A percentile compares a stretch with the other conserved stretches of the same genome.
Evolutionary conservation across 64 coral and sea anemone genomes (phyloP).

Genomic region (Platygyra sinensis): DNA sequence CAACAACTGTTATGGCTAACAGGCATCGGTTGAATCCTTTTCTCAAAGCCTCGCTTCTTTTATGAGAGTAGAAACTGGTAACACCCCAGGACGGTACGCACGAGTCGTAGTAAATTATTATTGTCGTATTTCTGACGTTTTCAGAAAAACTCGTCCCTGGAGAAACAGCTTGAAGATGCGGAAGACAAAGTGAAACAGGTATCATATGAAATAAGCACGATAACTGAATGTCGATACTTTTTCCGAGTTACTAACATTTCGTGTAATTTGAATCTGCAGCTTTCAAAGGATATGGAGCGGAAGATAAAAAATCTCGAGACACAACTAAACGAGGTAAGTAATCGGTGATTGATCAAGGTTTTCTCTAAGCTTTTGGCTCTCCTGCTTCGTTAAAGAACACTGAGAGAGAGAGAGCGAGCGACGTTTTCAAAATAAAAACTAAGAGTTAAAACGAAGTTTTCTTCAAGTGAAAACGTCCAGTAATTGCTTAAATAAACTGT

Average conservation of each 20-base stretch:
- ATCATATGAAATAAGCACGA: background rate
- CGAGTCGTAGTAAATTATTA: background rate
- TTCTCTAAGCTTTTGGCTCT: background rate
- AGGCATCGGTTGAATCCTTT: too few relatives aligned
- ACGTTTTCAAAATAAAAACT: too few relatives aligned
- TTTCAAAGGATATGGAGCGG: constrained; percentile 28
- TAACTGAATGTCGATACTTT: too few relatives aligned
- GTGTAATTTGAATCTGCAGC: background rate
- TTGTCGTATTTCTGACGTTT: background rate
- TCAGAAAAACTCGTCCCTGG: constrained; percentile 20
- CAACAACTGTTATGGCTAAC: too few relatives aligned
- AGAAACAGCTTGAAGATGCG: constrained; percentile 49
- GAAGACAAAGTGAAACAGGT: constrained; percentile 37
- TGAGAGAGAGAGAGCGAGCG: too few relatives aligned
- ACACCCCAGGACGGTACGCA: background rate
- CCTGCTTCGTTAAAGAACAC: too few relatives aligned
- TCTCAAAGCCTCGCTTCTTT: too few relatives aligned
- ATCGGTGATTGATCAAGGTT: background rate
- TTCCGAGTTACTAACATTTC: background rate
- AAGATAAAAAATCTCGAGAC: constrained; percentile 3
- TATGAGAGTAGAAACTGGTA: too few relatives aligned
- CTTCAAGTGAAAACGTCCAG: too few relatives aligned
- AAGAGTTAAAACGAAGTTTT: too few relatives aligned
- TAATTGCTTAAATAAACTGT: too few relatives aligned
- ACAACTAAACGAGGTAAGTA: constrained; percentile 12